phyloP scores from a whole-genome alignment of 2,888 invertebrate species.

The Mythimna vitellina region DNA sequence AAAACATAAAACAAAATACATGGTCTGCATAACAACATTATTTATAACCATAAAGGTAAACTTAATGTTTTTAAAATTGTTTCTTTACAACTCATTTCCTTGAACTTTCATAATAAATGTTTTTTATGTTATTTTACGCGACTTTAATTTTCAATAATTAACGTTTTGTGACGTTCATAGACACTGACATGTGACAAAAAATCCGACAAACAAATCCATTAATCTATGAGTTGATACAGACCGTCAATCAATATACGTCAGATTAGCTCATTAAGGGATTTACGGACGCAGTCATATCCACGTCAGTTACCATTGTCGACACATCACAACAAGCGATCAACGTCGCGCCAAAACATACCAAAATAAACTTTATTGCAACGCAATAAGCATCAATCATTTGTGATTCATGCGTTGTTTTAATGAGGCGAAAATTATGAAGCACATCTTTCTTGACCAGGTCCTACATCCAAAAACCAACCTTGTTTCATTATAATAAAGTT shows the following conservation, averaged over 20 bases:
- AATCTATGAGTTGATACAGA: conserved; percentile 56
- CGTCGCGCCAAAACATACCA: conserved; percentile 58
- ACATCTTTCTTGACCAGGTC: conserved; percentile 12
- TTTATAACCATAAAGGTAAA: background rate
- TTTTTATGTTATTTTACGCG: conserved; percentile 8
- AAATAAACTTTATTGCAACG: conserved; percentile 68
- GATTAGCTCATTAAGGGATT: conserved; percentile 78
- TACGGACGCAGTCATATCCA: conserved; percentile 72
- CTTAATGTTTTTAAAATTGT: background rate
- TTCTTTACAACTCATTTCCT: conserved; percentile 17
- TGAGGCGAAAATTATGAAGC: conserved; percentile 73
- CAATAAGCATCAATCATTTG: conserved; percentile 67
- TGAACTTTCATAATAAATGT: conserved; percentile 16
- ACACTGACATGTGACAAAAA: conserved; percentile 39
- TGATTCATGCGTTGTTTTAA: conserved; percentile 70
- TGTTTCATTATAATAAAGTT: conserved; percentile 19
- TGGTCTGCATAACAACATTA: background rate
- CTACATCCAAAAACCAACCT: conserved; percentile 17
- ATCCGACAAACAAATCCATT: conserved; percentile 58
- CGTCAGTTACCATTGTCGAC: conserved; percentile 68
- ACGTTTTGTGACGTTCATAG: conserved; percentile 29
- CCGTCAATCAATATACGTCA: conserved; percentile 78
- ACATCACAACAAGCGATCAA: conserved; percentile 68
- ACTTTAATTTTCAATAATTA: conserved; percentile 22
- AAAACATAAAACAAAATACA: background rate